Evolutionary conservation across 2,113 vertebrate genomes (phyloP).

Genomic region (Protobothrops mucrosquamatus): DNA sequence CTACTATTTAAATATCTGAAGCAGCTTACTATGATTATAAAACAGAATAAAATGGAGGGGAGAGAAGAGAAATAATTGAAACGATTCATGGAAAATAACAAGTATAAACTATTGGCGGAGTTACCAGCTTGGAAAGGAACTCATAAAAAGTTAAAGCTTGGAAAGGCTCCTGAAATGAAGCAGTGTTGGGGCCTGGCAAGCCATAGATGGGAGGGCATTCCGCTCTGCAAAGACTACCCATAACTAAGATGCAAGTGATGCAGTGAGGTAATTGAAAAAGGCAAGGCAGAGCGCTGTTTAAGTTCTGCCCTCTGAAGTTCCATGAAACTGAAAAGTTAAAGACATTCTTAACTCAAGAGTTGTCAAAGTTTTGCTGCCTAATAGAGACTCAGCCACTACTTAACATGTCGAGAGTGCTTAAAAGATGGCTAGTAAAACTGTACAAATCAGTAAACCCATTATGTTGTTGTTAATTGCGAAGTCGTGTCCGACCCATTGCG

Average conservation of each 20-base stretch:
- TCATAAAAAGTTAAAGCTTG: background rate
- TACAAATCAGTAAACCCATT: background rate
- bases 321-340: background rate
- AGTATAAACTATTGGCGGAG: background rate
- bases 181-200: background rate
- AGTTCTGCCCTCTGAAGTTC: background rate
- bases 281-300: background rate
- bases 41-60: background rate
- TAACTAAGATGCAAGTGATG: background rate
- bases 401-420: too few relatives aligned
- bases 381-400: background rate
- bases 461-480: too few relatives aligned
- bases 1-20: background rate
- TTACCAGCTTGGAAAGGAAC: background rate
- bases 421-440: background rate
- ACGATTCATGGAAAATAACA: background rate
- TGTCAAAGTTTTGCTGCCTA: background rate
- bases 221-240: background rate
- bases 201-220: background rate
- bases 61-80: background rate
- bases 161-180: background rate
- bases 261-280: background rate
- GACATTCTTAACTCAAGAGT: background rate
- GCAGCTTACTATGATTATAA: background rate
- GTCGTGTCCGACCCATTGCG: too few relatives aligned